A percentile compares a stretch with the other conserved stretches of the same genome.
Evolutionary conservation across 2,888 invertebrate species (phyloP).

Genomic region (Apodemia hepburni): DNA sequence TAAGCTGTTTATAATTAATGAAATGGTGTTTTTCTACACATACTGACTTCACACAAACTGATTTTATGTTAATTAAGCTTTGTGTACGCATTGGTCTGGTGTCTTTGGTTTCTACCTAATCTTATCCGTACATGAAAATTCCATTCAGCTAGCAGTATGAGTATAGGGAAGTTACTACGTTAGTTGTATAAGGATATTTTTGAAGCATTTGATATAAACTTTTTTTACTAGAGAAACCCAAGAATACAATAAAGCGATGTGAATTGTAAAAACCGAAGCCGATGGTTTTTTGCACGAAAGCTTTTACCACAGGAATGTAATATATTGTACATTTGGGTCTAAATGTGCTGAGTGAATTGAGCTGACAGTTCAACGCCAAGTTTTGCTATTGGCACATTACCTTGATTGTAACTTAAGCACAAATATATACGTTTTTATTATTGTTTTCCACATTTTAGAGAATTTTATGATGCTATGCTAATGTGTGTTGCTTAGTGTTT

Average conservation of each 20-base stretch:
- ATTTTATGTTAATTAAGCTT: constrained; percentile 65
- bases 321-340: constrained; percentile 80
- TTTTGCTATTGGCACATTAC: constrained; percentile 75
- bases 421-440: constrained; percentile 51
- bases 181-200: constrained; percentile 79
- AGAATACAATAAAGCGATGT: constrained; percentile 60
- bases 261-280: constrained; percentile 71
- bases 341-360: constrained; percentile 77
- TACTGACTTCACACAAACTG: constrained; percentile 66
- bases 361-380: constrained; percentile 73
- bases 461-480: constrained; percentile 70
- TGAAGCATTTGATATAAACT: constrained; percentile 80
- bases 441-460: constrained; percentile 72
- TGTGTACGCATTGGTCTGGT: constrained; percentile 66
- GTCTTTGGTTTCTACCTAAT: constrained; percentile 69
- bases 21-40: constrained; percentile 68
- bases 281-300: constrained; percentile 72
- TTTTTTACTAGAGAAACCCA: constrained; percentile 79
- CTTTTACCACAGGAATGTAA: constrained; percentile 75
- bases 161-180: constrained; percentile 71
- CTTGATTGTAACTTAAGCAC: constrained; percentile 53
- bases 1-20: constrained; percentile 73
- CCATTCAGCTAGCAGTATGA: constrained; percentile 68
- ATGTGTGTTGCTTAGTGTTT: constrained; percentile 78
- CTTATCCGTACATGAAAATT: constrained; percentile 64